phyloP scores from a whole-genome alignment of 2,797 vertebrate genomes.

The Emys orbicularis region DNA sequence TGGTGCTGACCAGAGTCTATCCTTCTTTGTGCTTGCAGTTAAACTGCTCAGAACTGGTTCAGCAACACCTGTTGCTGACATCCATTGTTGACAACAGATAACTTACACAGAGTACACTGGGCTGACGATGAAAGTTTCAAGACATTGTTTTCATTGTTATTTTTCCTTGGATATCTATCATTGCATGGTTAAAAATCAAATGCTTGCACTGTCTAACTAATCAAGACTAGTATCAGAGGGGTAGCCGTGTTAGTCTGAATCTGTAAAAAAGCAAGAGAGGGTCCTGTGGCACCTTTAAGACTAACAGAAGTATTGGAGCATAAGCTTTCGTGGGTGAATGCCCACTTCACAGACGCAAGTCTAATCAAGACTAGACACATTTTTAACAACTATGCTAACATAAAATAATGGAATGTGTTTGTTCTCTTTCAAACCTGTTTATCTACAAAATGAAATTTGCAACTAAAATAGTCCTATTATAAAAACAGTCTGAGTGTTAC shows the following conservation, averaged over 20 bases:
- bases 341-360: too few species aligned
- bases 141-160: not conserved
- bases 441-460: constrained; percentile 50
- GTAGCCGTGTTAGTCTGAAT: too few species aligned
- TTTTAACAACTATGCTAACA: not conserved
- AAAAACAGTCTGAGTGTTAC: constrained; percentile 20
- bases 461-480: constrained; percentile 34
- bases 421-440: constrained; percentile 43
- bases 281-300: too few species aligned
- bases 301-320: too few species aligned
- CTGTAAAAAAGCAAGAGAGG: too few species aligned
- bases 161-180: constrained; percentile 1
- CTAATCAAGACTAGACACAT: constrained; percentile 33
- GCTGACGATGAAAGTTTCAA: not conserved
- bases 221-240: not conserved
- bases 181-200: constrained; percentile 23
- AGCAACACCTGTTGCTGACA: not conserved
- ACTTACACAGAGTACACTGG: accelerated
- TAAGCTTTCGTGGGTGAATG: too few species aligned
- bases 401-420: not conserved
- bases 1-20: not conserved
- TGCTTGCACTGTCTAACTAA: constrained; percentile 23
- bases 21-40: not conserved
- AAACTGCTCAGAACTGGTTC: not conserved
- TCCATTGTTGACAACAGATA: not conserved